Base-by-base conservation (phyloP, 1,140 invertebrate species). In the Lordiphosa collinella region DNA sequence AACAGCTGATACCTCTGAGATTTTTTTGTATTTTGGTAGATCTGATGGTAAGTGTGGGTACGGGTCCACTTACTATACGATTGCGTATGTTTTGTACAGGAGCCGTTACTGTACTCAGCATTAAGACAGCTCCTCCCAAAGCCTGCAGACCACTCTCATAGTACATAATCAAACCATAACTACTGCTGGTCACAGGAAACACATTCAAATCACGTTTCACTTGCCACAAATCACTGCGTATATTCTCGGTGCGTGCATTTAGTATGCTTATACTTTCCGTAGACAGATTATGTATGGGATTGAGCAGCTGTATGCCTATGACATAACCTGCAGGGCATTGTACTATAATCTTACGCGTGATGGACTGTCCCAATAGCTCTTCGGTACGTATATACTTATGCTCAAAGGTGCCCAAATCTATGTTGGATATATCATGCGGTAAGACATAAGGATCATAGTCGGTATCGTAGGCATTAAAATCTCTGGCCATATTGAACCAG, bases 121-220 rank as follows among this genome's bases (percentile, higher is more conserved):
- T 93, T n/a, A 98, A 89, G 1, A 98, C 94, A 4, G 94, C 92
- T 34, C 95, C 94, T 8, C 96, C 96, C 11, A 95, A 88, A 1
- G 96, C 94, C 66, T 93, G 92, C 0, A 73, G 75, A 7, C 96
- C 96, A 85, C 96, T 96, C 25, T 92, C 90, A 82, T 98, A 98
- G 59, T 95, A 92, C 25, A 98, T 89, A 0, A 95, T 92, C 25
- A 98, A 90, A 12, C 93, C 93, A 86, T 94, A 97, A 44, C 95
- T 96, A 62, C 92, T 95, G 56, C 95, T 96, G 1, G 95, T 93
- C 0, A 94, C 93, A 0, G 97, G 97, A 89, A 98, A 99, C 9
- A 95, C 92, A 1, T 94, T 93, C 37, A 96, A 89, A 88, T 98
- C 97, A 14, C 94, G 90, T 70, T 94, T 93, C 0, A 98, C 88